Evolutionary conservation across 2,113 vertebrate genomes (phyloP), one percentile per base, ranked within the genome.

Genomic region (Triplophysa siluroides): DNA sequence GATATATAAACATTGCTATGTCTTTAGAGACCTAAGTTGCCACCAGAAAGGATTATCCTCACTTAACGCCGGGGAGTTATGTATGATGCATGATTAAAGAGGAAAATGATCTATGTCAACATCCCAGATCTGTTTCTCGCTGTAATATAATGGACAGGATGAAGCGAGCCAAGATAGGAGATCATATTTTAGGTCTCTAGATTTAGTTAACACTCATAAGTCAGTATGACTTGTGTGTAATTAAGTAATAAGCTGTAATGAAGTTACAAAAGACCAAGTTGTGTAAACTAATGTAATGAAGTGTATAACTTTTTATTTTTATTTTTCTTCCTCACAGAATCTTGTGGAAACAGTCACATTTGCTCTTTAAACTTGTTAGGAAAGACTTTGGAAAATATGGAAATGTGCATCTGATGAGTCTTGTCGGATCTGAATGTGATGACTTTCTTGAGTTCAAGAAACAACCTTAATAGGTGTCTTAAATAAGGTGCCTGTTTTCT

Each of bases 351-450:
- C 87, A 91, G 71, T 86, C 83, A 84, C 87, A 88, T 86, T 75
- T 87, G 76, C 79, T 73, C 83, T 84, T 84, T 87, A 83, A 82
- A 86, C 79, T 85, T 83, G 85, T 81, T 86, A 87, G 83, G 72
- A 87, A 82, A 78, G 84, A 73, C 82, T 81, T 92, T 89, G 86
- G 74, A 80, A 88, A 91, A 90, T 87, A 84, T 87, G 90, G 86
- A 85, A 81, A 87, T 87, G 85, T 78, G 84, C 84, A 76, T 83
- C 69, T 80, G 71, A 83, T 85, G 71, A 85, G 77, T 82, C 80
- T 82, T 83, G 79, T 87, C 83, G 88, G 62, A 52, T 78, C 7
- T 65, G 81, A 85, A 85, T 74, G 88, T 74, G 79, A 82, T 81
- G 61, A 83, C 78, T 78, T 69, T 87, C 88, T 87, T 85, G 88